phyloP scores from a whole-genome alignment of 2,113 vertebrate species.

The Noctilio leporinus region DNA sequence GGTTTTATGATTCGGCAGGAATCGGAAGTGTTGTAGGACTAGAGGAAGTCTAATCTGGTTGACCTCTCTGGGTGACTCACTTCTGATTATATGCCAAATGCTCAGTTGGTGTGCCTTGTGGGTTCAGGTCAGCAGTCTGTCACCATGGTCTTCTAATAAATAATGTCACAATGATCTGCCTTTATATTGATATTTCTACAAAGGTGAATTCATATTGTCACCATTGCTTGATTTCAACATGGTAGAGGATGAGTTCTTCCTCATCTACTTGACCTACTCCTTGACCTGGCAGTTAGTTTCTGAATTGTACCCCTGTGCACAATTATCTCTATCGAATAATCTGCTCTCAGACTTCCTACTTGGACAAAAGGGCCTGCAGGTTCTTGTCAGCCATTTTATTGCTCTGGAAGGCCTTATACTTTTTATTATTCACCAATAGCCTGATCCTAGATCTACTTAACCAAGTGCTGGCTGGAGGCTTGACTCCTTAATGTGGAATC shows the following conservation, averaged over 20 bases:
- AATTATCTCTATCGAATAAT: neutral
- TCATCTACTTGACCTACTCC: neutral
- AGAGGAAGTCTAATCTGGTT: neutral
- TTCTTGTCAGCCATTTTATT: neutral
- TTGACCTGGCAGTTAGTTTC: neutral
- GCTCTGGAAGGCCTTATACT: neutral
- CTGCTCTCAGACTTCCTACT: neutral
- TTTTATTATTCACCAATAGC: neutral
- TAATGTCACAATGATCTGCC: neutral
- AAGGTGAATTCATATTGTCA: neutral
- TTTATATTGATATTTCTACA: neutral
- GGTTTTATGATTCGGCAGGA: neutral
- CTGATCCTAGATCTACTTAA: neutral
- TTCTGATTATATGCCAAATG: neutral
- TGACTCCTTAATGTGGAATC: neutral
- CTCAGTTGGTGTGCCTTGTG: neutral
- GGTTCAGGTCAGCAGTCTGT: neutral
- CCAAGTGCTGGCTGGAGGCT: neutral
- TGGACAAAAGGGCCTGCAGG: too few relatives aligned
- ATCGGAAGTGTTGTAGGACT: neutral
- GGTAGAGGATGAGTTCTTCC: neutral
- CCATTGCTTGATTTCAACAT: neutral
- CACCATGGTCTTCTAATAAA: neutral
- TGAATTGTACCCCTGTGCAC: neutral
- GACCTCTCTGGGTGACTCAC: neutral